Base-by-base conservation (phyloP, 1,140 invertebrate species). In the Phymastichus coffea region DNA sequence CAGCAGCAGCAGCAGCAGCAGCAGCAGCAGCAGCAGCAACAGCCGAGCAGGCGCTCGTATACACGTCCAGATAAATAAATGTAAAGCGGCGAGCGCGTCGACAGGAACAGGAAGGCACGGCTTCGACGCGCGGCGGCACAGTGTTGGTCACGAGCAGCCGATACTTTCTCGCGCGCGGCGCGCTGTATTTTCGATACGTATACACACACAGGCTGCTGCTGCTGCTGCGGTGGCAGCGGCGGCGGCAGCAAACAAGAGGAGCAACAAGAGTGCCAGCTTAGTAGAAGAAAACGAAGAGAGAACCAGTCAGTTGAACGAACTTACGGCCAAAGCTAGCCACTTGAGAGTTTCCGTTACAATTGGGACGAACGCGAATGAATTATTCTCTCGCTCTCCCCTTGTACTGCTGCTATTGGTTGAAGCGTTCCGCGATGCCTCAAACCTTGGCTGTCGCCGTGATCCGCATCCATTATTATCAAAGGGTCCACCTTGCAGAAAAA, bases 11-110 rank as follows among this genome's bases (percentile, higher is more conserved):
- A n/a, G n/a, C n/a, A n/a, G n/a, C n/a, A n/a, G n/a, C n/a, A n/a
- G n/a, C n/a, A n/a, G n/a, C n/a, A n/a, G n/a, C n/a, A n/a, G n/a
- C n/a, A n/a, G n/a, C n/a, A n/a, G n/a, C n/a, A n/a, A n/a, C n/a
- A n/a, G n/a, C n/a, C n/a, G n/a, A n/a, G n/a, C n/a, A n/a, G n/a
- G n/a, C n/a, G n/a, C n/a, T n/a, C n/a, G n/a, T n/a, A n/a, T n/a
- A n/a, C n/a, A n/a, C 41, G 59, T 63, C 55, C 44, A 57, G 44
- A 51, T 53, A 60, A 64, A 64, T 64, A 57, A 64, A 64, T 60
- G 37, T 51, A 60, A 52, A 56, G 46, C 48, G 30, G 30, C 44
- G 57, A 44, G 28, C 47, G 47, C 48, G 51, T 57, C 51, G 52
- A 46, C 49, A 46, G 41, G 48, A 33, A 49, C 14, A 37, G 47